Percentiles rank a stretch among this genome's conserved stretches.
Conservation (phyloP, 2,888 invertebrate species). For the Tachina grossa region DNA sequence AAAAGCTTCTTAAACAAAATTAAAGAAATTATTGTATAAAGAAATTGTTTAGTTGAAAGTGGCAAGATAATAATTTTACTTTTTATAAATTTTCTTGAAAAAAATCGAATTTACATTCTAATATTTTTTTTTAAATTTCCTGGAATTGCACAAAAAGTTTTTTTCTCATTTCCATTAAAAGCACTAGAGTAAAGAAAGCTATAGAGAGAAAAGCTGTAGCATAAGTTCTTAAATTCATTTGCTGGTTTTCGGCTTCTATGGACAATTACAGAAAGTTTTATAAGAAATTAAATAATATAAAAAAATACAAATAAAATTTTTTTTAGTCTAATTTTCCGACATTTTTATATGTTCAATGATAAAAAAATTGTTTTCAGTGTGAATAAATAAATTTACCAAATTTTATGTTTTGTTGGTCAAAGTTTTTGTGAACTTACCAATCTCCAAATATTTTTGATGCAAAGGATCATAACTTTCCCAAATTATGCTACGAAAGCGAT, state of each 20-base stretch:
- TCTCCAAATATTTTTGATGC: constrained; percentile 96
- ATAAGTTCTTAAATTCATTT: no score
- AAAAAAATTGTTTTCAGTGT: background rate
- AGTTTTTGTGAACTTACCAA: constrained; percentile 85
- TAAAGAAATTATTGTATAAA: background rate
- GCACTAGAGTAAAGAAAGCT: no score
- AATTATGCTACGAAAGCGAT: constrained; percentile 90
- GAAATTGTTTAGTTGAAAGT: background rate
- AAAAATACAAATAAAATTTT: no score
- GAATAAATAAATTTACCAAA: background rate
- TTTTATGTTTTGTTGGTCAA: constrained; percentile 1
- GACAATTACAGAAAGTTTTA: no score
- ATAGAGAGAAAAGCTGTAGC: no score
- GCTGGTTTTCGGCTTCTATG: no score
- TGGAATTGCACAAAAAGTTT: no score
- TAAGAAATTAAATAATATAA: no score
- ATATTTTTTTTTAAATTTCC: no score
- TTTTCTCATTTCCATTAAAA: no score
- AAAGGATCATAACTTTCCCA: constrained; percentile 97
- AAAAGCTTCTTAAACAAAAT: constrained; percentile 12
- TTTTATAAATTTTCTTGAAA: background rate
- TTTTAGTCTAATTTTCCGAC: no score
- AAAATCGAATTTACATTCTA: background rate
- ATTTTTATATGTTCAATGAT: no score
- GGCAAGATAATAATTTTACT: background rate